Evolutionary conservation across 2,797 vertebrate species (phyloP).

Genomic region (Molossus alvarezi): DNA sequence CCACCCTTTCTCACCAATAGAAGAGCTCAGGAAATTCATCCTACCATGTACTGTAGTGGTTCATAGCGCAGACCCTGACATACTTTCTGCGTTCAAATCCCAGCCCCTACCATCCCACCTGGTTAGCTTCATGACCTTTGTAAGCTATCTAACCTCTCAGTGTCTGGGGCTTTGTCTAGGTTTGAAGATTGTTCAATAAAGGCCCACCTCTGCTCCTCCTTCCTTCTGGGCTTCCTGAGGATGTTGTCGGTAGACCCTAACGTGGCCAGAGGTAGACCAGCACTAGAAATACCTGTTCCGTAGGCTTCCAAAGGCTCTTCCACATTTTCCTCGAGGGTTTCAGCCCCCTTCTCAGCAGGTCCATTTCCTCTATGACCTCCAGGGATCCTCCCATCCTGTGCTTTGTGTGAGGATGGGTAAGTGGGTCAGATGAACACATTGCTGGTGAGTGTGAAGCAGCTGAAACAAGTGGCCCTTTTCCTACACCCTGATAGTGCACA

Average conservation of each 20-base stretch:
- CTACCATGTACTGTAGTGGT: background rate
- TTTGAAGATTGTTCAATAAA: conserved; percentile 13
- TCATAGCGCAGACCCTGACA: background rate
- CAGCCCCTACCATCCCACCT: background rate
- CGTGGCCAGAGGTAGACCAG: background rate
- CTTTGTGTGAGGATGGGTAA: background rate
- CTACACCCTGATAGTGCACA: background rate
- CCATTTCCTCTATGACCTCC: background rate
- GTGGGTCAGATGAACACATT: background rate
- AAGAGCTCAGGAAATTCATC: conserved; percentile 8
- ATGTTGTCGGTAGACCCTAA: background rate
- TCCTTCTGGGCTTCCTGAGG: background rate
- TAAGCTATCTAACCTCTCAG: background rate
- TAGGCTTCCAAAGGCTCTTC: background rate
- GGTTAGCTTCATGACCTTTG: background rate
- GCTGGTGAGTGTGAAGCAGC: background rate
- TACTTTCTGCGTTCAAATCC: background rate
- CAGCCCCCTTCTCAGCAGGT: background rate
- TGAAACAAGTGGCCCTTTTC: background rate
- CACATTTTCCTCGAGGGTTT: background rate
- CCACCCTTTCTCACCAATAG: background rate
- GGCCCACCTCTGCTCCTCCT: background rate
- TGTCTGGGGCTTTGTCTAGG: background rate
- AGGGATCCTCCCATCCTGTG: background rate
- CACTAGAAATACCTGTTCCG: background rate